phyloP scores from a whole-genome alignment of 2,888 invertebrate genomes.

The Athripsodes cinereus region DNA sequence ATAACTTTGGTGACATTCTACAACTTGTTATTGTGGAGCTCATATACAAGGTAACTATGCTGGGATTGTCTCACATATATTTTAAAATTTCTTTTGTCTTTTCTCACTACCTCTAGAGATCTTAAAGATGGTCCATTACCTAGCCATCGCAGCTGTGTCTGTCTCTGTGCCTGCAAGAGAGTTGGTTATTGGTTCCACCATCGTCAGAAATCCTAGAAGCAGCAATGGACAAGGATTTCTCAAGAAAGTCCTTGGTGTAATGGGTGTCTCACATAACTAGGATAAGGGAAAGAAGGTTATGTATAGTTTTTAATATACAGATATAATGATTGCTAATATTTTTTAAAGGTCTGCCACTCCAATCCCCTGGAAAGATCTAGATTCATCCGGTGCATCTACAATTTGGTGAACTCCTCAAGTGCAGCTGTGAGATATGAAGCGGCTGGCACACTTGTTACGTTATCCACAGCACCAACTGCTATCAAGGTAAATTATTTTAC shows the following conservation, averaged over 20 bases:
- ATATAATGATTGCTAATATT: constrained; percentile 8
- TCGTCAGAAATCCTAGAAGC: too few relatives aligned
- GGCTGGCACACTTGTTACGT: constrained; percentile 94
- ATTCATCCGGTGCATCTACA: constrained; percentile 98
- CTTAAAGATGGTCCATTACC: too few relatives aligned
- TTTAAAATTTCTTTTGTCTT: not conserved
- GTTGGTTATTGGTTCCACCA: too few relatives aligned
- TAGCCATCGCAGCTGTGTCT: too few relatives aligned
- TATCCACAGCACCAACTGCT: constrained; percentile 96
- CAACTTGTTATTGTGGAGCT: constrained; percentile 98
- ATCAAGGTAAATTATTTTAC: constrained; percentile 74
- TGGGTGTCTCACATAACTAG: too few relatives aligned
- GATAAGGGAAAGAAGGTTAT: not conserved
- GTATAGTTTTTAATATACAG: not conserved
- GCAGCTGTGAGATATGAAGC: constrained; percentile 98
- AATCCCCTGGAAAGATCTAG: constrained; percentile 93
- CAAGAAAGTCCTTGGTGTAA: too few relatives aligned
- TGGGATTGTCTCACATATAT: not conserved
- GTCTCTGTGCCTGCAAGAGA: too few relatives aligned
- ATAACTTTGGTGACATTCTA: constrained; percentile 92
- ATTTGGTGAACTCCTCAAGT: constrained; percentile 88
- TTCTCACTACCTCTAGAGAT: not conserved
- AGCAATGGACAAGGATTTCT: too few relatives aligned
- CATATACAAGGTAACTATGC: constrained; percentile 95
- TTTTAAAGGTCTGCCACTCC: constrained; percentile 80